Conservation (phyloP, 1,140 invertebrate genomes). For the Tribolium castaneum region DNA sequence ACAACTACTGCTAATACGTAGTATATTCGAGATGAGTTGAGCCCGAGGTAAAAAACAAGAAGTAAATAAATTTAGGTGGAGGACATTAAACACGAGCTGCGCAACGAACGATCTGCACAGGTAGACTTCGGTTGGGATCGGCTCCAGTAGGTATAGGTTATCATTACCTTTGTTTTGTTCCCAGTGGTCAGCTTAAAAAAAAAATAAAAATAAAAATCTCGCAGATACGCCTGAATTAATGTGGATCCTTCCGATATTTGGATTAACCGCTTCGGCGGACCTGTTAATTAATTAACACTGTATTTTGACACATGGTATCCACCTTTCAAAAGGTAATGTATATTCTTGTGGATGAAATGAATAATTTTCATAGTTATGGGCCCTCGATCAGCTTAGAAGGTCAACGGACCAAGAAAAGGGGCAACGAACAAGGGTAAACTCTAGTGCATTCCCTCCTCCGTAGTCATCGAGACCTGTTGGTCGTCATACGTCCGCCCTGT, state of each 20-base stretch:
- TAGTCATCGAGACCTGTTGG: conserved; percentile 44
- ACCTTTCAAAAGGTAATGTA: conserved; percentile 11
- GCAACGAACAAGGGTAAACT: conserved; percentile 48
- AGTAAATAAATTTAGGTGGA: conserved; percentile 42
- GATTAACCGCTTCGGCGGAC: background rate
- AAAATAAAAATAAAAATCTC: background rate
- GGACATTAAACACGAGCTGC: conserved; percentile 38
- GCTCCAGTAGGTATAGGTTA: conserved; percentile 19
- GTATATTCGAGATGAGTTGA: conserved; percentile 42
- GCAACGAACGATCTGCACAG: conserved; percentile 25
- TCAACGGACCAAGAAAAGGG: conserved; percentile 52
- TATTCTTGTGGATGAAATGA: conserved; percentile 32
- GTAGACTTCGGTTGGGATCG: conserved; percentile 16
- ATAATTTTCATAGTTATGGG: conserved; percentile 45
- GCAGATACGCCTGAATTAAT: conserved; percentile 4
- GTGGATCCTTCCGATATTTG: background rate
- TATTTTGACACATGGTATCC: conserved; percentile 4
- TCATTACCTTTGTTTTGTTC: conserved; percentile 28
- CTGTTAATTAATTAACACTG: conserved; percentile 19
- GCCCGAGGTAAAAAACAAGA: conserved; percentile 31
- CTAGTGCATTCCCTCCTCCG: conserved; percentile 41
- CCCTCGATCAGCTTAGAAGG: conserved; percentile 49
- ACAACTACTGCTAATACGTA: conserved; percentile 62
- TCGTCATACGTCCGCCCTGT: conserved; percentile 36
- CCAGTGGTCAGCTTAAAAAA: conserved; percentile 10